Conservation (phyloP, 2,888 invertebrate species). For the Drosophila peninsularis region DNA sequence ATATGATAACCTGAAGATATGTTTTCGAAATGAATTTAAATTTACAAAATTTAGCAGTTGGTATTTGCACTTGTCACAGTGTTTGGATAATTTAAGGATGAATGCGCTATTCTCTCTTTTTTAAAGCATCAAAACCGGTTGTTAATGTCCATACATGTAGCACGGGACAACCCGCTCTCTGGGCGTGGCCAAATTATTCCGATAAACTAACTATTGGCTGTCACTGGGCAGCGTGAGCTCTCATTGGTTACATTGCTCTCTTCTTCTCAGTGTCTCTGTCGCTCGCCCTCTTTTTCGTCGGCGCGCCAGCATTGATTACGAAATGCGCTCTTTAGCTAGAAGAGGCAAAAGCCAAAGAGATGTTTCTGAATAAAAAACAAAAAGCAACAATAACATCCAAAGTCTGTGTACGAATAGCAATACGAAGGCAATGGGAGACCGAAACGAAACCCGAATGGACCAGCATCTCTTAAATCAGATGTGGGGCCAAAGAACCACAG, state of each 20-base stretch:
- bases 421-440: conserved; percentile 1
- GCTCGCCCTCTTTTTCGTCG: not conserved
- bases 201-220: conserved; percentile 40
- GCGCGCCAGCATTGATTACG: not conserved
- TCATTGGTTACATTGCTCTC: conserved; percentile 30
- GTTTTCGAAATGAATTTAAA: too few species aligned
- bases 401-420: conserved; percentile 4
- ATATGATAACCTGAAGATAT: too few species aligned
- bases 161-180: not conserved
- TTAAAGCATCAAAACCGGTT: conserved; percentile 5
- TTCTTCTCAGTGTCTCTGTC: not conserved
- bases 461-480: conserved; percentile 35
- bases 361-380: not conserved
- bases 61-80: not conserved
- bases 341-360: conserved; percentile 38
- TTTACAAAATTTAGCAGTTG: too few species aligned
- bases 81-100: conserved; percentile 5
- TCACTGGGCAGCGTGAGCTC: conserved; percentile 11
- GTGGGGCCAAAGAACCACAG: conserved; percentile 22
- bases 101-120: conserved; percentile 1
- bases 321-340: conserved; percentile 24
- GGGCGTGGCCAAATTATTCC: conserved; percentile 26
- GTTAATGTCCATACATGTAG: not conserved
- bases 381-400: not conserved
- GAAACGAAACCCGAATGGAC: conserved; percentile 12